Evolutionary conservation across 2,888 invertebrate species (phyloP).

Genomic region (Phyllotreta cruciferae): DNA sequence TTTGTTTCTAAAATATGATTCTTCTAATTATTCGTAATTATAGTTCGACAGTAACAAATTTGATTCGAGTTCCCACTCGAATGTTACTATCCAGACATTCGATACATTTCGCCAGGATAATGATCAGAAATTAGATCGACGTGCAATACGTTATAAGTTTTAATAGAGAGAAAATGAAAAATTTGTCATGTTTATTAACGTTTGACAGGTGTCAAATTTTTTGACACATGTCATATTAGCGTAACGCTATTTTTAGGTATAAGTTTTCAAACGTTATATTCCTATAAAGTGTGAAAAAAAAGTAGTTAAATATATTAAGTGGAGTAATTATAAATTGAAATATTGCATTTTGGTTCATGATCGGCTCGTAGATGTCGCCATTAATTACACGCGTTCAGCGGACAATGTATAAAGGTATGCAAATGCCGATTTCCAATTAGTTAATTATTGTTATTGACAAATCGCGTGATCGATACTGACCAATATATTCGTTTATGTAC

Average conservation of each 20-base stretch:
- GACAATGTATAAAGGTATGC: slow-evolving; percentile 50
- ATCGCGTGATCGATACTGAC: slow-evolving; percentile 55
- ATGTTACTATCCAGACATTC: slow-evolving; percentile 25
- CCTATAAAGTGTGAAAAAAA: not conserved
- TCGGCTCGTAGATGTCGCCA: slow-evolving; percentile 12
- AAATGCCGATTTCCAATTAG: slow-evolving; percentile 60
- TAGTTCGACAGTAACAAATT: slow-evolving; percentile 51
- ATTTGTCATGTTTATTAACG: no score
- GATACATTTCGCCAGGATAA: slow-evolving; percentile 3
- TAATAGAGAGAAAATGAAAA: slow-evolving; percentile 4
- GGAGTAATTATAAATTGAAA: not conserved
- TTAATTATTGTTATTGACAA: slow-evolving; percentile 62
- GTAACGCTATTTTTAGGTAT: no score
- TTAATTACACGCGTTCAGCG: slow-evolving; percentile 34
- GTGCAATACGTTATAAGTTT: not conserved
- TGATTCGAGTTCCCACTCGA: slow-evolving; percentile 43
- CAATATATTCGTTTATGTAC: slow-evolving; percentile 47
- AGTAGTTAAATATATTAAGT: not conserved
- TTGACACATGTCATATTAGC: no score
- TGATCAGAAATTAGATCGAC: slow-evolving; percentile 4
- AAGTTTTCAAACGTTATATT: not conserved
- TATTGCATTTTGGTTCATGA: slow-evolving; percentile 7
- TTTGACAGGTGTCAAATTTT: no score
- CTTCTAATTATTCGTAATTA: slow-evolving; percentile 54
- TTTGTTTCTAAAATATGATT: slow-evolving; percentile 55